phyloP scores from a whole-genome alignment of 1,140 invertebrate species.

The Cydia strobilella region DNA sequence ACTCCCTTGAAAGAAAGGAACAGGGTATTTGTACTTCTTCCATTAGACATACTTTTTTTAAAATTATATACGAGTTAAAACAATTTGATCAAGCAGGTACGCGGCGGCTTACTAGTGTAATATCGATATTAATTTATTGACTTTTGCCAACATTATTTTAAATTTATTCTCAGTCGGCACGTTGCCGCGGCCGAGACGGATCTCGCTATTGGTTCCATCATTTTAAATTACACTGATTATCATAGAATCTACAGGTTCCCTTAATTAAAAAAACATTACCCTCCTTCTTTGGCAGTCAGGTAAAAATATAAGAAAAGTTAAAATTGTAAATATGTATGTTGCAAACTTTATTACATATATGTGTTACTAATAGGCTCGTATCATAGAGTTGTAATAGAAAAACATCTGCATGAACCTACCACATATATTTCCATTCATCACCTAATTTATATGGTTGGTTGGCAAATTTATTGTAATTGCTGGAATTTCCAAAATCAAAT shows the following conservation, averaged over 20 bases:
- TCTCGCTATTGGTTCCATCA: conserved; percentile 28
- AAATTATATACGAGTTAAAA: no score
- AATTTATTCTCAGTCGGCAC: conserved; percentile 50
- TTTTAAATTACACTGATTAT: not conserved
- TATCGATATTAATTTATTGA: conserved; percentile 41
- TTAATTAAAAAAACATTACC: not conserved
- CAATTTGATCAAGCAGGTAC: not conserved
- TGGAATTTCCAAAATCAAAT: not conserved
- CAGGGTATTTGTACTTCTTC: no score
- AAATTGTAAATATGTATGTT: no score
- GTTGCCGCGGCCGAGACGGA: conserved; percentile 39
- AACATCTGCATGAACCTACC: no score
- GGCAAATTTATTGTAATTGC: not conserved
- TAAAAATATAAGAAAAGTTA: not conserved
- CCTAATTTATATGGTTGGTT: no score
- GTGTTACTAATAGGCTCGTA: no score
- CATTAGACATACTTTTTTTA: no score
- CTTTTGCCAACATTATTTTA: conserved; percentile 42
- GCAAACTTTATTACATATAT: no score
- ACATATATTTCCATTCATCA: no score
- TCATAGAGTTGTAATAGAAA: no score
- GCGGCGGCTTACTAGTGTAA: not conserved
- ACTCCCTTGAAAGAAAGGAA: no score
- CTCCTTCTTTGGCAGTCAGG: no score
- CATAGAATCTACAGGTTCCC: not conserved